These are phyloP conservation scores for Enteromius afrohamiltoni DNA, from an alignment of 2,797 vertebrate species.

Conservation along the genomic window DNA sequence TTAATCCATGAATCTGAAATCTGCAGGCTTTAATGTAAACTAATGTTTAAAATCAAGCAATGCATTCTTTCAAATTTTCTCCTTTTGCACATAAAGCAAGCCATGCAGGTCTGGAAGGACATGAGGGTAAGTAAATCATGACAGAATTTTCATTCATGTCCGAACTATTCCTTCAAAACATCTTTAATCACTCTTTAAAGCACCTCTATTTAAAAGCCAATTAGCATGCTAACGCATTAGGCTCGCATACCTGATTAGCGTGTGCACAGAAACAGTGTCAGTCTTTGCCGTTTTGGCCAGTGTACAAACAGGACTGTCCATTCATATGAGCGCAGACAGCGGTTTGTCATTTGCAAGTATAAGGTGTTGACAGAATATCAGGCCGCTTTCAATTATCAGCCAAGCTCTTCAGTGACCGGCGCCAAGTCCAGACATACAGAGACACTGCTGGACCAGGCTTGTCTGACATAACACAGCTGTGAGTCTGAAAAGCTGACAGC, in stretches of 20 bases:
- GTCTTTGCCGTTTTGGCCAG: neutral
- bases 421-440: constrained; percentile 48
- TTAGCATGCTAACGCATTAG: constrained; percentile 6
- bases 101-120: neutral
- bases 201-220: neutral
- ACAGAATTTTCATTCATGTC: neutral
- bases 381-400: constrained; percentile 52
- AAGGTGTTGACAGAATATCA: constrained; percentile 70
- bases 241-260: neutral
- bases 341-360: constrained; percentile 62
- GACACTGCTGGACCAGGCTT: constrained; percentile 47
- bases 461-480: constrained; percentile 50
- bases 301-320: neutral
- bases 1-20: neutral
- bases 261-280: neutral
- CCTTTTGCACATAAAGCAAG: neutral
- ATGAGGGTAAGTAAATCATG: neutral
- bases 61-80: neutral
- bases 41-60: neutral
- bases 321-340: constrained; percentile 21
- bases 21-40: neutral
- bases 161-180: neutral
- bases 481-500: constrained; percentile 53
- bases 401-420: constrained; percentile 48
- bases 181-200: constrained; percentile 3